Evolutionary conservation across 1,140 invertebrate genomes (phyloP).

Genomic region (Melanaphis sacchari): DNA sequence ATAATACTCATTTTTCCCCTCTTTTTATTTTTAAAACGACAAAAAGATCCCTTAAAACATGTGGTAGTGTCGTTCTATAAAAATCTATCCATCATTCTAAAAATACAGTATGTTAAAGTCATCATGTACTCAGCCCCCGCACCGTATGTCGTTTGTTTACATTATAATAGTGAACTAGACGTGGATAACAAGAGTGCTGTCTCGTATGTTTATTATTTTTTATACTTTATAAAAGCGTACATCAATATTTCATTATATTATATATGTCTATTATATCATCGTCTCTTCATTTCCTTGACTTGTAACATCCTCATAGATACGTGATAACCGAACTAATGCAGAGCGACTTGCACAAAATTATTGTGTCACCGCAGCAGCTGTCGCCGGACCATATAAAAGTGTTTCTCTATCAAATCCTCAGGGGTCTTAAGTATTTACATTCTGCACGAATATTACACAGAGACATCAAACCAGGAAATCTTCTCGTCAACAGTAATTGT

Average conservation of each 20-base stretch:
- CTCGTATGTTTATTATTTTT: neutral
- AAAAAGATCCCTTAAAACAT: slow-evolving; percentile 33
- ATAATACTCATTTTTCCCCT: neutral
- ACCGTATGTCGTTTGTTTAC: neutral
- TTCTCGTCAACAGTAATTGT: slow-evolving; percentile 98
- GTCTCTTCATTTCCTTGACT: slow-evolving; percentile 69
- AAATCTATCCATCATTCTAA: slow-evolving; percentile 46
- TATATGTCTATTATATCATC: neutral
- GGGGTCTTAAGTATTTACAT: slow-evolving; percentile 98
- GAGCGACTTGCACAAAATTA: slow-evolving; percentile 99
- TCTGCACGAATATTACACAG: slow-evolving; percentile 96
- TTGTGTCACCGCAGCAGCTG: slow-evolving; percentile 97
- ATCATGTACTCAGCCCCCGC: neutral
- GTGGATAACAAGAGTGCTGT: slow-evolving; percentile 40
- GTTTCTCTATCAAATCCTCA: slow-evolving; percentile 99
- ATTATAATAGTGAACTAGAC: neutral
- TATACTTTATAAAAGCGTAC: neutral
- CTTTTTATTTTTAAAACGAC: slow-evolving; percentile 36
- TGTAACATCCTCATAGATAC: slow-evolving; percentile 75
- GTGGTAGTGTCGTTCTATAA: neutral
- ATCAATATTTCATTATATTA: neutral
- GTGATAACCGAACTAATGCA: slow-evolving; percentile 99
- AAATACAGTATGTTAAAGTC: slow-evolving; percentile 41
- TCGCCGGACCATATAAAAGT: slow-evolving; percentile 99
- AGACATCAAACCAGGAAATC: slow-evolving; percentile 99